phyloP scores from a whole-genome alignment of 2,113 vertebrate genomes.

The Grammomys surdaster region DNA sequence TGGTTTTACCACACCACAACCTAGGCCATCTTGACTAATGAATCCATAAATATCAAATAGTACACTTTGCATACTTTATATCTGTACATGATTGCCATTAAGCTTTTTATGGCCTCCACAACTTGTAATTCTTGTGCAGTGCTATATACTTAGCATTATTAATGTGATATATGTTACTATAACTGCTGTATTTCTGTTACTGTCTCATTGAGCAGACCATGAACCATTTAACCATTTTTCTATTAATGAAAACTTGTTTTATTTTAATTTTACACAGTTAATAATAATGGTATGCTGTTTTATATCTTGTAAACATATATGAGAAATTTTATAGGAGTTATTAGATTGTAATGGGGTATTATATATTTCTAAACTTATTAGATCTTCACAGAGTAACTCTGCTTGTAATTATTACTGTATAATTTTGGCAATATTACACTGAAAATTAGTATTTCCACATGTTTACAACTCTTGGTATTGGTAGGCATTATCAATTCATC shows the following conservation, averaged over 20 bases:
- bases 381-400: neutral
- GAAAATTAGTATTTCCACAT: constrained; percentile 33
- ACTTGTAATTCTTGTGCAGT: neutral
- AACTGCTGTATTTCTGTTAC: neutral
- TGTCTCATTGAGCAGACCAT: neutral
- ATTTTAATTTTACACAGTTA: constrained; percentile 27
- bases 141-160: constrained; percentile 16
- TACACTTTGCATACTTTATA: constrained; percentile 29
- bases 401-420: neutral
- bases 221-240: neutral
- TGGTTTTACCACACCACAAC: neutral
- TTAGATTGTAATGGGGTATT: neutral
- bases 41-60: neutral
- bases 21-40: neutral
- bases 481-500: neutral
- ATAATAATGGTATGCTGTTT: neutral
- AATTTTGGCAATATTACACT: neutral
- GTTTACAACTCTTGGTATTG: neutral
- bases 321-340: neutral
- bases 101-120: neutral
- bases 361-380: constrained; percentile 27
- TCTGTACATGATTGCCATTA: neutral
- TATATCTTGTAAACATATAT: neutral
- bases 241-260: neutral
- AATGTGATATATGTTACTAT: neutral